A percentile compares a stretch with the other conserved stretches of the same genome.
Evolutionary conservation across 2,113 vertebrate genomes (phyloP).

Genomic region (Bos taurus): ARS-UCD2.0 NC_037336.1:98920001-98920500

Average conservation of each 20-base stretch:
- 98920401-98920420: background rate
- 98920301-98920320: background rate
- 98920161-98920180: no score
- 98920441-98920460: background rate
- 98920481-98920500: no score
- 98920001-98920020: background rate
- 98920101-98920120: no score
- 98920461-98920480: no score
- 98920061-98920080: no score
- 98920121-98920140: no score
- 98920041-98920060: background rate
- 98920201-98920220: no score
- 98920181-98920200: no score
- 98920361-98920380: background rate
- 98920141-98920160: no score
- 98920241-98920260: background rate
- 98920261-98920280: background rate
- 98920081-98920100: no score
- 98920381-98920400: background rate
- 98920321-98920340: background rate
- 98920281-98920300: background rate
- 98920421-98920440: background rate
- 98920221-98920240: background rate
- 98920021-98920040: background rate
- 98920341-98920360: background rate